Conservation (phyloP, 2,888 invertebrate species). For the Drosophila basisetae region DNA sequence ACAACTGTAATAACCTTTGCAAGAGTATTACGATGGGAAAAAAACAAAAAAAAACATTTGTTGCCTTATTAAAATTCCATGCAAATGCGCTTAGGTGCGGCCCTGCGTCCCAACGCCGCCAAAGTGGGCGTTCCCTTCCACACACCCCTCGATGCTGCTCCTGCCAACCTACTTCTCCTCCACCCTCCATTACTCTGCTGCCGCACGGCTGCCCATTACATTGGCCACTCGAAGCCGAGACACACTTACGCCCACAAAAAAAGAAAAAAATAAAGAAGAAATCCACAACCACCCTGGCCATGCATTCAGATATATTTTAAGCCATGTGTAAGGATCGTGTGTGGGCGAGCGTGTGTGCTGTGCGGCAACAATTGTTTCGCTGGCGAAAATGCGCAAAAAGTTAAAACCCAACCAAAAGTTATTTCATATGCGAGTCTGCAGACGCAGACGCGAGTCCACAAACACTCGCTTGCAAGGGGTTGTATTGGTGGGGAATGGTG, state of each 20-base stretch:
- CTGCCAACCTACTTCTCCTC: no score
- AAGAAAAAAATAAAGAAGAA: constrained; percentile 6
- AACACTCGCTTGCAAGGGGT: background rate
- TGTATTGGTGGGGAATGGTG: background rate
- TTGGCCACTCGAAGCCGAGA: constrained; percentile 58
- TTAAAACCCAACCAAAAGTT: constrained; percentile 72
- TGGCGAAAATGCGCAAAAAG: constrained; percentile 54
- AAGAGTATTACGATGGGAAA: constrained; percentile 17
- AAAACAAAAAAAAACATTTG: constrained; percentile 26
- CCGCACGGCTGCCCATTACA: constrained; percentile 26
- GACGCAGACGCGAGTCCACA: constrained; percentile 45
- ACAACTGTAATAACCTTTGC: constrained; percentile 3
- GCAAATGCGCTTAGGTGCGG: constrained; percentile 76
- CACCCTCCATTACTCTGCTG: background rate
- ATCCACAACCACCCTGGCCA: constrained; percentile 52
- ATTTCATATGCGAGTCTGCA: constrained; percentile 70
- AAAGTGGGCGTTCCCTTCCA: constrained; percentile 43
- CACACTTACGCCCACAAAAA: constrained; percentile 28
- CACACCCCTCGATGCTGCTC: background rate
- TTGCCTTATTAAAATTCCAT: constrained; percentile 77
- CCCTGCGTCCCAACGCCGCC: constrained; percentile 40
- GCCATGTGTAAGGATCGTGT: constrained; percentile 28
- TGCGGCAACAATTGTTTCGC: constrained; percentile 75
- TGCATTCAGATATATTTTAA: constrained; percentile 45
- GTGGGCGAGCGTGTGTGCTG: constrained; percentile 28